Conservation (phyloP, 1,140 invertebrate species). For the Drosophila seguyi region DNA sequence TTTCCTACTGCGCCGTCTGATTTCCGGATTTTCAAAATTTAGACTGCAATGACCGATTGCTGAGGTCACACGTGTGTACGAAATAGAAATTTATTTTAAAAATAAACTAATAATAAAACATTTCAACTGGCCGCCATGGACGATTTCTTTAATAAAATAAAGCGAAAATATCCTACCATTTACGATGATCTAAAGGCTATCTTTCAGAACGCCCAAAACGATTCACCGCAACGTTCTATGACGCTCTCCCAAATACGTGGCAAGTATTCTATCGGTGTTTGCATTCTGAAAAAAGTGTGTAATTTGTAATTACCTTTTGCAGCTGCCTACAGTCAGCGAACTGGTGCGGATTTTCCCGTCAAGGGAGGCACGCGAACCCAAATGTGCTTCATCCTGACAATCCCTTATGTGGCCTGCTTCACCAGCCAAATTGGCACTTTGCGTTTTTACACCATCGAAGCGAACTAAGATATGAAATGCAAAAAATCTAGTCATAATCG, state of each 20-base stretch:
- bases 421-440: slow-evolving; percentile 53
- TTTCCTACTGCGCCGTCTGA: background rate
- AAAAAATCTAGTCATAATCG: slow-evolving; percentile 4
- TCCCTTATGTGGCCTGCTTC: slow-evolving; percentile 55
- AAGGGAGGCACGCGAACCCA: slow-evolving; percentile 53
- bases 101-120: no score
- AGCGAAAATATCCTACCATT: slow-evolving; percentile 38
- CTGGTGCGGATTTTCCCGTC: slow-evolving; percentile 51
- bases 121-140: slow-evolving; percentile 53
- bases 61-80: slow-evolving; percentile 17
- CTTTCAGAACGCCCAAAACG: slow-evolving; percentile 32
- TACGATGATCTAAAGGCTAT: slow-evolving; percentile 31
- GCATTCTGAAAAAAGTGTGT: background rate
- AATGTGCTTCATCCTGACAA: slow-evolving; percentile 53
- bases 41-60: slow-evolving; percentile 27
- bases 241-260: slow-evolving; percentile 63
- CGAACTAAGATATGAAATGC: background rate
- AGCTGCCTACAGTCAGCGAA: slow-evolving; percentile 47
- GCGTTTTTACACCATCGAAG: slow-evolving; percentile 45
- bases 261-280: slow-evolving; percentile 9
- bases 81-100: no score
- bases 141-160: slow-evolving; percentile 52
- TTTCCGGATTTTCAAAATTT: slow-evolving; percentile 26
- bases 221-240: slow-evolving; percentile 42
- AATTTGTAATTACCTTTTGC: slow-evolving; percentile 12